Evolutionary conservation across 1,140 invertebrate species (phyloP).

Genomic region (Polyergus mexicanus): DNA sequence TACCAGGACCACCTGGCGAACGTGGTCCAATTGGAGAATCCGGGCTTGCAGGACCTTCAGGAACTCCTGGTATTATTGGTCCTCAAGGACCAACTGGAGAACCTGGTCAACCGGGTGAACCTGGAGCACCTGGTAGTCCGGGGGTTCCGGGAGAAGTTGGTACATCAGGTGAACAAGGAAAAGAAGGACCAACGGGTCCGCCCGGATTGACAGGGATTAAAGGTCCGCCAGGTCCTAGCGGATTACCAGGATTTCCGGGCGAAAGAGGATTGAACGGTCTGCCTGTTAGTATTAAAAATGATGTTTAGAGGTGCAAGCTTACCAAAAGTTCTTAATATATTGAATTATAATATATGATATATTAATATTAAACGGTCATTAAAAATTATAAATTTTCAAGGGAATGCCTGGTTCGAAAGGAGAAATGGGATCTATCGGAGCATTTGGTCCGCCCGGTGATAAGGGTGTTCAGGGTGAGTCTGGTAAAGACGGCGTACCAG

Average conservation of each 20-base stretch:
- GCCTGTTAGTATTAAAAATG: constrained; percentile 77
- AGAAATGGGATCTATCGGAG: constrained; percentile 89
- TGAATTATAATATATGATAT: background rate
- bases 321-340: background rate
- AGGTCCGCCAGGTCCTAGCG: constrained; percentile 91
- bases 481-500: constrained; percentile 91
- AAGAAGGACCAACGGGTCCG: constrained; percentile 91
- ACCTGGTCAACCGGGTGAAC: constrained; percentile 90
- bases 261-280: constrained; percentile 90
- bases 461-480: constrained; percentile 92
- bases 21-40: constrained; percentile 92
- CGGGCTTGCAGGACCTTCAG: constrained; percentile 90
- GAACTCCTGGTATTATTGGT: constrained; percentile 92
- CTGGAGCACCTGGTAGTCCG: constrained; percentile 91
- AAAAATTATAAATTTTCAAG: constrained; percentile 80
- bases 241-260: constrained; percentile 92
- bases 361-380: background rate
- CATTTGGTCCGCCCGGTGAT: constrained; percentile 91
- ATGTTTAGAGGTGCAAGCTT: background rate
- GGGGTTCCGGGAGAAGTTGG: constrained; percentile 91
- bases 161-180: constrained; percentile 92
- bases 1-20: constrained; percentile 90
- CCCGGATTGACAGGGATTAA: constrained; percentile 90
- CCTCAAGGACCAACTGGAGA: constrained; percentile 92
- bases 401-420: constrained; percentile 90